Base-by-base conservation (phyloP, 2,888 invertebrate genomes). In the Lymantria monacha region DNA sequence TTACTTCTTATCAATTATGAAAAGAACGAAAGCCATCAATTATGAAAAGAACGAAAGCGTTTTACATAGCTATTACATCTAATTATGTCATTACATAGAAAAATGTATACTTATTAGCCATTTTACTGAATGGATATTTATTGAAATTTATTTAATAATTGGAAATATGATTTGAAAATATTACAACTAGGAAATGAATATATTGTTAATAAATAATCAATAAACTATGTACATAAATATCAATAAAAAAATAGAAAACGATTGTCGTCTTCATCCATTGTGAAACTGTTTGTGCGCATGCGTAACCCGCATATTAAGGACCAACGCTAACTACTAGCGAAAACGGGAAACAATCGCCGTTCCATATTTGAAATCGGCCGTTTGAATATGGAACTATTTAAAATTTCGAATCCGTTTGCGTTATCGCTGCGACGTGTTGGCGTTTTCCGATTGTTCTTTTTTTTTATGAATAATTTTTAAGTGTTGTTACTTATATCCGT, bases 321-420 rank as follows among this genome's bases (percentile, higher is more conserved):
- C 82, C 79, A 74, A 76, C 56, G 72, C 76, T 74, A 85, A 83
- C 82, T 83, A 83, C 79, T 74, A 79, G 87, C 88, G 86, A 90
- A 89, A 88, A 87, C 87, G 89, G 89, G 90, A 89, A 89, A 90
- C 89, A 89, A 87, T 87, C 79, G 85, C 61, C 74, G 77, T 82
- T 81, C 89, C 90, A 90, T 90, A 88, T 90, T 86, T 82, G 88
- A 86, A 86, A 83, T 81, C 77, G 74, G 74, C 76, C 69, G 81
- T 87, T 86, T 84, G 83, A 85, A 85, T 85, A 87, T 87, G 84
- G 86, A 87, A 89, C 88, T 91, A 89, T 90, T 91, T 91, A 87
- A 89, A 89, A 90, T 90, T 89, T 90, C 83, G 90, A 89, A 89
- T 88, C 87, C 89, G 90, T 90, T 65, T 88, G 84, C 85, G 87